Conservation (phyloP, 92 coral and sea anemone species). For the Zoanthus solanderi region DNA sequence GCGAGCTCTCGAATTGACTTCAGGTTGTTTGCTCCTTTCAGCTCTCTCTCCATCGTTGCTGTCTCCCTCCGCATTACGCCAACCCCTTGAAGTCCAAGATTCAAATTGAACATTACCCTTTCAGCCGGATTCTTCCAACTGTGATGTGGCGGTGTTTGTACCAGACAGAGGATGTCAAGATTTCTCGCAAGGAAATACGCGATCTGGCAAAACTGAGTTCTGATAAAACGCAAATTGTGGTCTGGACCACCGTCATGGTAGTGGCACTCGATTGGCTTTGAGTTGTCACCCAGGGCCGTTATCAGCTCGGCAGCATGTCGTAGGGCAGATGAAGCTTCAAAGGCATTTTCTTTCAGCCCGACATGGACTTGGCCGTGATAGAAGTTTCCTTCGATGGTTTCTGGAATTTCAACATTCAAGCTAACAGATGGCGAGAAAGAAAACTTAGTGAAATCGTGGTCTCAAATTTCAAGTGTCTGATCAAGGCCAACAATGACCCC, state of each 20-base stretch:
- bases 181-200: slow-evolving; percentile 56
- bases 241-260: slow-evolving; percentile 68
- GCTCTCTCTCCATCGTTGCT: slow-evolving; percentile 51
- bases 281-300: neutral
- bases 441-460: slow-evolving; percentile 72
- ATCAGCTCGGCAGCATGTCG: slow-evolving; percentile 60
- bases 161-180: slow-evolving; percentile 51
- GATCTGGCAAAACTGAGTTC: slow-evolving; percentile 50
- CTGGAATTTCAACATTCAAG: slow-evolving; percentile 60
- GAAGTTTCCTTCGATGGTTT: slow-evolving; percentile 60
- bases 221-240: slow-evolving; percentile 52
- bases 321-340: slow-evolving; percentile 58
- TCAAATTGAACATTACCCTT: slow-evolving; percentile 64
- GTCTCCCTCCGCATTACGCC: slow-evolving; percentile 52
- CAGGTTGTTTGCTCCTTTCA: slow-evolving; percentile 56
- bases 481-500: slow-evolving; percentile 62
- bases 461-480: slow-evolving; percentile 62
- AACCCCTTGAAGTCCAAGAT: slow-evolving; percentile 62
- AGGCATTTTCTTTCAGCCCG: slow-evolving; percentile 62
- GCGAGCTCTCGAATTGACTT: slow-evolving; percentile 53
- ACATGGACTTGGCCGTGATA: slow-evolving; percentile 63
- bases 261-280: slow-evolving; percentile 51
- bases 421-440: slow-evolving; percentile 67
- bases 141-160: slow-evolving; percentile 62
- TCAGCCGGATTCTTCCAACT: slow-evolving; percentile 65